Evolutionary conservation across 2,888 invertebrate genomes (phyloP), one percentile per base, ranked within the genome.

Genomic region (Drosophila siamana): DNA sequence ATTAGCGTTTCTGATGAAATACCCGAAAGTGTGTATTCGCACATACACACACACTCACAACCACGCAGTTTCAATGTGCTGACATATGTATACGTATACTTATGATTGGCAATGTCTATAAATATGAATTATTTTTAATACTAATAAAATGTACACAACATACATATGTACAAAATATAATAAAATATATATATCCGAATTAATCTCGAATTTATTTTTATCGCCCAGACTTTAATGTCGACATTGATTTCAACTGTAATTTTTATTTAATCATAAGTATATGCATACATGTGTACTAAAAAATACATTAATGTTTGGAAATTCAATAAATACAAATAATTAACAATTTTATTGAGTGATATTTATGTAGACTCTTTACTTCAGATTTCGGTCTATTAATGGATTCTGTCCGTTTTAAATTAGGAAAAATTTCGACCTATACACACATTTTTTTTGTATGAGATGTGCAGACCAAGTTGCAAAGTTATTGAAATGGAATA

Each of bases 101-200:
- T 63, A 52, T 66, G 77, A 83, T 80, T 83, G 78, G 84, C 86
- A 86, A 88, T 88, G 77, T 62, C 80, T 82, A 54, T 65, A 19
- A 54, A 13, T 41, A 28, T 30, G 28, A 19, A 54, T 40, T 38
- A 41, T 41, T 33, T 22, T 43, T 54, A 30, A 19, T 68, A 52
- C 57, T 72, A 80, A 33, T 11, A 33, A 69, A 74, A 38, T 55
- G 22, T 24, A 44, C n/a, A 44, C 30, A 44, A 44, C 41, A 41
- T n/a, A 52, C 52, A 54, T 40, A 40, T 15, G 13, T 38, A 38
- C 36, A 38, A 38, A 13, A 38, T 38, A 38, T 11, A 38, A 38
- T 15, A 22, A 24, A 38, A 9, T 11, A 24, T 24, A 24, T 24
- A 24, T 15, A 24, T 50, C 50, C 5, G 22, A 40, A 13, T 66